Evolutionary conservation across 2,888 invertebrate species (phyloP).

Genomic region (Apodemia zela): DNA sequence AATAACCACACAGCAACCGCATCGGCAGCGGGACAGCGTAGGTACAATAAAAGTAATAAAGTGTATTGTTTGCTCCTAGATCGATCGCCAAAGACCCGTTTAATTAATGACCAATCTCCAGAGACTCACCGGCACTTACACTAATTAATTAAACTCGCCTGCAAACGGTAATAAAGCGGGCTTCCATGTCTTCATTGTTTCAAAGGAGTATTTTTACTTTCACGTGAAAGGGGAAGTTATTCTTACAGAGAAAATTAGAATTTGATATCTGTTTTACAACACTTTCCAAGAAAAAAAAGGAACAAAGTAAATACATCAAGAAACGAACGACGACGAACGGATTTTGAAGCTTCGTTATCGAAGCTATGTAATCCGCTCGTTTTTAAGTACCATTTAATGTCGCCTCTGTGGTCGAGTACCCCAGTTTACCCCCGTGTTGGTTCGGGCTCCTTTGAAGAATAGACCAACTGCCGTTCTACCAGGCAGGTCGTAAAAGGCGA

Average conservation of each 20-base stretch:
- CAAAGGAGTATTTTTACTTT: conserved; percentile 17
- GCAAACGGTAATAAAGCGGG: conserved; percentile 20
- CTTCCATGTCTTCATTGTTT: conserved; percentile 22
- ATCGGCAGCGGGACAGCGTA: conserved; percentile 30
- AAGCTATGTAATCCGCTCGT: too few species aligned
- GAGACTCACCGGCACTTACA: conserved; percentile 75
- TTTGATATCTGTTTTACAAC: not conserved
- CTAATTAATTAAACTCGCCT: conserved; percentile 63
- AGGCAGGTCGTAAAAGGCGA: too few species aligned
- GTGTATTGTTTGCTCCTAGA: conserved; percentile 69
- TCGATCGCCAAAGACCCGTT: conserved; percentile 69
- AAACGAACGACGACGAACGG: not conserved
- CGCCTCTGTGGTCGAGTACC: too few species aligned
- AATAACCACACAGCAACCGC: conserved; percentile 30
- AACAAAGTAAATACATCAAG: not conserved
- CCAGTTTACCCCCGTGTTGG: too few species aligned
- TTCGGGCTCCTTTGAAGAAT: too few species aligned
- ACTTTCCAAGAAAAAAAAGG: too few species aligned
- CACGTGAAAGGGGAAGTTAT: conserved; percentile 5
- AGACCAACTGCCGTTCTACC: too few species aligned
- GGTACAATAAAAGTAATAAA: conserved; percentile 68
- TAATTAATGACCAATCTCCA: conserved; percentile 75
- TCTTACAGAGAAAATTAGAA: not conserved
- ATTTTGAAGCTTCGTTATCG: not conserved
- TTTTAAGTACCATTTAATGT: too few species aligned